These are phyloP conservation scores for Aplodontia rufa DNA, from an alignment of 2,113 vertebrate genomes.

Conservation along the genomic window DNA sequence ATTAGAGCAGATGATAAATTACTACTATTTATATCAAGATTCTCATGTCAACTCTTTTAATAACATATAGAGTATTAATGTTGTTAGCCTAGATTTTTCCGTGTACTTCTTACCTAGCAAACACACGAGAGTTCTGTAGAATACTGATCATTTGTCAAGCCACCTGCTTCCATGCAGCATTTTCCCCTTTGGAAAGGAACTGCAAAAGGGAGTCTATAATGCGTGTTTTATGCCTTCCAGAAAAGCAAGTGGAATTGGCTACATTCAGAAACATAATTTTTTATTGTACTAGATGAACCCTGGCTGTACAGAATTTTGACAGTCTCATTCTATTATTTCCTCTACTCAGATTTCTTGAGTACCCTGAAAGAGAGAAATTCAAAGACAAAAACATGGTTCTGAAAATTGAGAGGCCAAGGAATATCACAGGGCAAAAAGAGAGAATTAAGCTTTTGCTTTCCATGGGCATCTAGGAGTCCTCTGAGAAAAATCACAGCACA, in stretches of 20 bases:
- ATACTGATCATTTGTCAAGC: slow-evolving; percentile 29
- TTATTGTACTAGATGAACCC: slow-evolving; percentile 45
- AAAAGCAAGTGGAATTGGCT: slow-evolving; percentile 55
- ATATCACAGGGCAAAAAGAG: slow-evolving; percentile 48
- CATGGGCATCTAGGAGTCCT: background rate
- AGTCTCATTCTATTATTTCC: slow-evolving; percentile 59
- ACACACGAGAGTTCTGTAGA: background rate
- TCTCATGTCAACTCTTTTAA: slow-evolving; percentile 13
- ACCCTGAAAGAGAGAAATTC: slow-evolving; percentile 47
- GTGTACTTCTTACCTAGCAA: slow-evolving; percentile 12
- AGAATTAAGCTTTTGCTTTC: slow-evolving; percentile 62
- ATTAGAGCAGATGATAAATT: background rate
- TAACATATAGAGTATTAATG: background rate
- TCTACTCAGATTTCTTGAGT: slow-evolving; percentile 55
- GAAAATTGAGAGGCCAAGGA: slow-evolving; percentile 40
- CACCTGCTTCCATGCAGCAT: background rate
- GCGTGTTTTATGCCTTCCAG: slow-evolving; percentile 59
- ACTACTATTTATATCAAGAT: slow-evolving; percentile 27
- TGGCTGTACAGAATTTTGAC: slow-evolving; percentile 53
- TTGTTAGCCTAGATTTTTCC: slow-evolving; percentile 12
- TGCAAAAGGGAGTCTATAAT: slow-evolving; percentile 47
- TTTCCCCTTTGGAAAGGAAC: slow-evolving; percentile 45
- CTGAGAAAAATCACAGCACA: slow-evolving; percentile 55
- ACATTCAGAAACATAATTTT: slow-evolving; percentile 64
- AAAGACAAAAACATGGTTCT: slow-evolving; percentile 50